phyloP scores from a whole-genome alignment of 2,888 invertebrate species.

The Aphidius colemani region DNA sequence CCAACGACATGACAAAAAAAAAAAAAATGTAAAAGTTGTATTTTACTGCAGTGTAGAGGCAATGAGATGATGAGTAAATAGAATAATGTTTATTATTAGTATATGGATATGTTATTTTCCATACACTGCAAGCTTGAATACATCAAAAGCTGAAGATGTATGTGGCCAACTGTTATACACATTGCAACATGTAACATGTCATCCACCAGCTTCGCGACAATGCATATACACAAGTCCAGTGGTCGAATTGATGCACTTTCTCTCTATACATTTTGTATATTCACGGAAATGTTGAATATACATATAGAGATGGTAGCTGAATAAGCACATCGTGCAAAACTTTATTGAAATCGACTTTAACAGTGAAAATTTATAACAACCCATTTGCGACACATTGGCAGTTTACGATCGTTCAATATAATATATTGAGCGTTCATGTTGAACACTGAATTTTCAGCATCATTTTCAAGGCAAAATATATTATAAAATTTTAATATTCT shows the following conservation, averaged over 20 bases:
- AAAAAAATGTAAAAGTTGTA: not conserved
- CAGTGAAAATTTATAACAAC: constrained; percentile 27
- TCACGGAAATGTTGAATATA: constrained; percentile 13
- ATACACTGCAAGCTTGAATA: not conserved
- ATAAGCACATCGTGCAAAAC: constrained; percentile 15
- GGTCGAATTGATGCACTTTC: no score
- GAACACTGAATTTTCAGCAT: not conserved
- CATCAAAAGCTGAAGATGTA: not conserved
- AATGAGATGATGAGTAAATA: no score
- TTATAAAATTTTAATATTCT: no score
- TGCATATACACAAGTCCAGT: constrained; percentile 24
- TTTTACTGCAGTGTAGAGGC: no score
- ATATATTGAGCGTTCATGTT: not conserved
- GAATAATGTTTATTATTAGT: no score
- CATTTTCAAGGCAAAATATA: not conserved
- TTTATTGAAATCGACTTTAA: constrained; percentile 39
- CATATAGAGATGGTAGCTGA: constrained; percentile 8
- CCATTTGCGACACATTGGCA: constrained; percentile 10
- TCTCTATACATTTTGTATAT: no score
- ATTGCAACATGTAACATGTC: not conserved
- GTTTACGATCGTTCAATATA: constrained; percentile 21
- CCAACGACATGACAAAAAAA: constrained; percentile 22
- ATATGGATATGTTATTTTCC: constrained; percentile 40
- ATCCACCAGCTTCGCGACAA: constrained; percentile 31
- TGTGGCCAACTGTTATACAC: not conserved